Evolutionary conservation across 2,888 invertebrate genomes (phyloP).

Genomic region (Coenonympha arcania): DNA sequence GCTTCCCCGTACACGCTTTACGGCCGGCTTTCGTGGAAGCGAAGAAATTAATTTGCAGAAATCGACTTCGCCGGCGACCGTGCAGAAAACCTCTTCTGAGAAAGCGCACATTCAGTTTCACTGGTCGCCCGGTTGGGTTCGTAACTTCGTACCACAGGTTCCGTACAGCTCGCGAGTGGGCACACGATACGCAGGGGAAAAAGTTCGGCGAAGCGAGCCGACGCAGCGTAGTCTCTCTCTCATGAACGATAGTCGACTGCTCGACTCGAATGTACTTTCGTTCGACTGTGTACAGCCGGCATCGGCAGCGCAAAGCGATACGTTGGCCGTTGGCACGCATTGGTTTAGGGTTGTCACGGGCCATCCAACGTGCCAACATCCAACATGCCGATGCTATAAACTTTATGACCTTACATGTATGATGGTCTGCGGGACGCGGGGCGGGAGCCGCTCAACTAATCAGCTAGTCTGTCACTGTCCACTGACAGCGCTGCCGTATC

Average conservation of each 20-base stretch:
- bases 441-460: no score
- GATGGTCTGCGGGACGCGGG: no score
- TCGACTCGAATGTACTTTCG: neutral
- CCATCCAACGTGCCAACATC: no score
- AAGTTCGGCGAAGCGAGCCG: constrained; percentile 55
- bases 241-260: constrained; percentile 56
- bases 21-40: constrained; percentile 68
- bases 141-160: constrained; percentile 55
- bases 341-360: neutral
- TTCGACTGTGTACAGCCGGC: no score
- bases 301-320: no score
- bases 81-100: constrained; percentile 60
- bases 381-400: no score
- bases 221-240: constrained; percentile 44
- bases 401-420: no score
- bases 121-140: constrained; percentile 49
- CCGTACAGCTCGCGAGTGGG: constrained; percentile 39
- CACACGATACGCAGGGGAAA: constrained; percentile 62
- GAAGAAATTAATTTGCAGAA: constrained; percentile 72
- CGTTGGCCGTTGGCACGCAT: neutral
- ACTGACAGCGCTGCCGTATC: no score
- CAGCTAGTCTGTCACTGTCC: no score
- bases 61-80: constrained; percentile 51
- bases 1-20: constrained; percentile 71
- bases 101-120: constrained; percentile 69